Evolutionary conservation across 2,113 vertebrate species (phyloP), one percentile per base, ranked within the genome.

Genomic region (Phocoena phocoena): DNA sequence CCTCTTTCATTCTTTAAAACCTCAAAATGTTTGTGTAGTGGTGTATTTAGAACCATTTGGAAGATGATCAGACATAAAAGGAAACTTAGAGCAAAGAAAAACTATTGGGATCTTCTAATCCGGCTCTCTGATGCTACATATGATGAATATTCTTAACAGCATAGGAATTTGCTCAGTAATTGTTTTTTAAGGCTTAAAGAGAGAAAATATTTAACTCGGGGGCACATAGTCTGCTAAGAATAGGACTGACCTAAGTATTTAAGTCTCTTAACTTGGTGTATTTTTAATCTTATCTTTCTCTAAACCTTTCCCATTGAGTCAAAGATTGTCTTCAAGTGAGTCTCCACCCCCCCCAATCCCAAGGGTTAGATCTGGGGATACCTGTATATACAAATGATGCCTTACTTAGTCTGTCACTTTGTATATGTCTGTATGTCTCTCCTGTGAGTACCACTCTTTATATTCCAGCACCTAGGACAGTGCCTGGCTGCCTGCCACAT

Each of bases 181-280:
- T 77, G 20, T n/a, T 62, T 92, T 96, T 90, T 80, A 85, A 90
- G 41, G 12, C 71, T 76, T 71, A n/a, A 84, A 82, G 44, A 82
- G 36, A 96, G 74, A 93, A 87, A 90, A 80, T 9, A 26, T 15
- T 26, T 85, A 76, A 80, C 28, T 74, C 26, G 33, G 38, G n/a
- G 90, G 92, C 90, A 28, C 36, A 62, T 21, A 80, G 38, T 77
- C 62, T 87, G n/a, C 85, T 97, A 85, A 92, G 38, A 94, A 95
- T 23, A 71, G 63, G 71, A 41, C 8, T 77, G 77, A 60, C 8
- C 1, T 82, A 80, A 96, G 25, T 33, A 77, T 63, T 44, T 77
- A 88, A 58, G 28, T 94, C 63, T 62, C 62, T 86, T 79, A 90
- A 87, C 17, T 80, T 92, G 55, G 26, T 95, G 18, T 63, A 53